Base-by-base conservation (phyloP, 2,888 invertebrate species). In the Chalcosyrphus nemorum region DNA sequence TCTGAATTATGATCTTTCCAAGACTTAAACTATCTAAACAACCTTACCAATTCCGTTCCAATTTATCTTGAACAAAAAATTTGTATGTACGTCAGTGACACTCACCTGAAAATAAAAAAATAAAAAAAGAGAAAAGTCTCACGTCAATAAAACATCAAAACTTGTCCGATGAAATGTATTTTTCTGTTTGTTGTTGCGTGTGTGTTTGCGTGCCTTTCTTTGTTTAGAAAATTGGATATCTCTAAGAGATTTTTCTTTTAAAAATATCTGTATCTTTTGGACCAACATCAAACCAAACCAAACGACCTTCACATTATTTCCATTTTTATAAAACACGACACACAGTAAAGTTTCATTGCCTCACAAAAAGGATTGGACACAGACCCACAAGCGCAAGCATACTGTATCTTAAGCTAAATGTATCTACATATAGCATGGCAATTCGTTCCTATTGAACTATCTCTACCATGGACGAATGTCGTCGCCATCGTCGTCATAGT, bases 291-390 rank as follows among this genome's bases (percentile, higher is more conserved):
- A 41, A 38, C 63, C 81, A 74, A 81, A 47, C 76, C 52, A n/a
- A 71, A 65, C 76, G 81, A 71, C 81, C 81, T 81, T 76, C 71
- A 81, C 19, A 52, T 59, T 21, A 81, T 41, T 72, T 32, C 47
- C 47, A 56, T 56, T 21, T 65, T 15, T 2, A 15, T 24, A 7
- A 32, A 2, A 32, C n/a, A 32, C 32, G 32, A 32, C 32, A 9
- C 32, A 24, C 27, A 7, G 27, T 19, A 38, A n/a, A 52, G 61
- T 24, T 13, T 63, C 43, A 45, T 15, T 38, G 17, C 47, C 15
- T 41, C 19, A 32, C 38, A 68, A 24, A 80, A 56, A 75, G 77
- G 71, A 76, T 65, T 61, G 29, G 41, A 47, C 13, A 56, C 21
- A 32, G 5, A 47, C 7, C 24, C 24, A 15, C 17, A 9, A n/a